Base-by-base conservation (phyloP, 2,113 vertebrate genomes). In the Oxygymnocypris stewartii region DNA sequence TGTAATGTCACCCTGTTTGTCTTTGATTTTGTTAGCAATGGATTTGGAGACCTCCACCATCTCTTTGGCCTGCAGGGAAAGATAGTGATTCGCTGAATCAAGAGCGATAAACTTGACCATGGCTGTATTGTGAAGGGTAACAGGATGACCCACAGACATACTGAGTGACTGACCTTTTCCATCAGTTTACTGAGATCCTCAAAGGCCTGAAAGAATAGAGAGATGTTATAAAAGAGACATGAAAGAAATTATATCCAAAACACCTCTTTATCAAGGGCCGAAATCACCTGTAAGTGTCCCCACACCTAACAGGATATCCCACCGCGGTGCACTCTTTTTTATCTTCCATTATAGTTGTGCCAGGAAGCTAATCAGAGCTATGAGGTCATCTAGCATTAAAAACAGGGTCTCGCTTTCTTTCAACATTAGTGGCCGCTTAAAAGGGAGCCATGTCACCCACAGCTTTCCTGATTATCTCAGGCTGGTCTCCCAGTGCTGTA, bases 1-100 rank as follows among this genome's bases (percentile, higher is more conserved):
- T 79, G 97, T 96, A 93, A 99, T 98, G 89, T 98, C 96, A 75
- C 98, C 98, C 90, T 99, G 98, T 87, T 99, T 99, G 88, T 99
- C 98, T 95, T 97, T 99, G 89, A 99, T 99, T 93, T 99, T 99
- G 92, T 95, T 98, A 85, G 98, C 98, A 87, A 99, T 99, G 83
- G 97, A 99, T 92, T 95, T 97, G 71, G 98, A 98, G 88, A 99
- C 91, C 80, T 99, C 98, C 88, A 99, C 98, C 98, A 99, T 99
- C 94, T 99, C 98, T 90, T 98, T 99, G 88, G 98, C 98, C 98
- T 99, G 88, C 87, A 40, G 79, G 88, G 93, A 75, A 88, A 87
- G 90, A 85, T 86, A 85, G 88, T 3, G 88, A 6, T 77, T 13
- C 87, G 0, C 9, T 77, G 82, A 77, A 85, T 23, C 12, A 61